Evolutionary conservation across 2,797 vertebrate genomes (phyloP).

Genomic region (Eulemur rubriventer): DNA sequence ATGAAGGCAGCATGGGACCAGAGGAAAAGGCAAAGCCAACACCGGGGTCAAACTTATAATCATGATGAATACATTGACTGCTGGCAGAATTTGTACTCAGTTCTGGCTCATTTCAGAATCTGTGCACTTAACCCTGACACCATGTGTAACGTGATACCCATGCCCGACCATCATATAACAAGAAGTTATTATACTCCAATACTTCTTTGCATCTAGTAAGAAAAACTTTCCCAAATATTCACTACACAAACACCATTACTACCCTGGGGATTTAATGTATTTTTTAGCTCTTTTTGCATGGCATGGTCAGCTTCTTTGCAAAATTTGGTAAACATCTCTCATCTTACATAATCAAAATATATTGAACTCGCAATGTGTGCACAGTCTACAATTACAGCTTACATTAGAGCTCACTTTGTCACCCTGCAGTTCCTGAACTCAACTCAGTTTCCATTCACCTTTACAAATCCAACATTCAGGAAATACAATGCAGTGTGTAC

Average conservation of each 20-base stretch:
- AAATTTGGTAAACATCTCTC: background rate
- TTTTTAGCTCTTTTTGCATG: background rate
- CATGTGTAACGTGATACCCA: fast-evolving
- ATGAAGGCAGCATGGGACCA: background rate
- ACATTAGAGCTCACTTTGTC: background rate
- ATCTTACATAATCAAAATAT: background rate
- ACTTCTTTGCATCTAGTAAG: background rate
- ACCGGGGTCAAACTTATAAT: background rate
- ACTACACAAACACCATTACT: background rate
- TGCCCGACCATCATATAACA: too few species aligned
- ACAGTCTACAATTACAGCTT: fast-evolving
- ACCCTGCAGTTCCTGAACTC: background rate
- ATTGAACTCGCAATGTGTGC: fast-evolving
- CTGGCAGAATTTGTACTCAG: background rate
- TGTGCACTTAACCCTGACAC: background rate
- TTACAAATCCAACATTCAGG: background rate
- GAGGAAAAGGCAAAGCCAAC: background rate
- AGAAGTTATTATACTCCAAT: background rate
- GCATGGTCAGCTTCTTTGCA: background rate
- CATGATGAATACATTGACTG: background rate
- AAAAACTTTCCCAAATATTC: background rate
- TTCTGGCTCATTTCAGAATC: background rate
- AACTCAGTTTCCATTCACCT: background rate
- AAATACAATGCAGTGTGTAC: fast-evolving
- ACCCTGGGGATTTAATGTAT: background rate